Conservation (phyloP, 2,797 vertebrate species). For the Myotis planiceps region DNA sequence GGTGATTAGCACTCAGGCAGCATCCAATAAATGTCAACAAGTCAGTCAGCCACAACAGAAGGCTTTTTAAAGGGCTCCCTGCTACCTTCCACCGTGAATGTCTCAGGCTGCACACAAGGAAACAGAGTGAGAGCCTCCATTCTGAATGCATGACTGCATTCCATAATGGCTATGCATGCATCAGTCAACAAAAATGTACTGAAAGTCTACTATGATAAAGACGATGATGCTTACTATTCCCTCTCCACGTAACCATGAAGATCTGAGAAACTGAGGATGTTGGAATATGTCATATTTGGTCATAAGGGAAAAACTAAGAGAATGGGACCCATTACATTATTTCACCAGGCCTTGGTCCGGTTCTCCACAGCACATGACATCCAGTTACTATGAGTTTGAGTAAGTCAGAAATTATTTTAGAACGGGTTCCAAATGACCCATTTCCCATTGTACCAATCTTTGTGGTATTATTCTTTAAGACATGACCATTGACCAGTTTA, state of each 20-base stretch:
- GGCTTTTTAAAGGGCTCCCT: slow-evolving; percentile 24
- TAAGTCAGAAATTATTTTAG: slow-evolving; percentile 35
- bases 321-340: not conserved
- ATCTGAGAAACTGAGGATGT: not conserved
- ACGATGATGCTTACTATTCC: not conserved
- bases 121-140: not conserved
- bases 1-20: slow-evolving; percentile 72
- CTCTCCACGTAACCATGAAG: not conserved
- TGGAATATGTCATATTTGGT: not conserved
- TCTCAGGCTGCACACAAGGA: not conserved
- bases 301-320: not conserved
- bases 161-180: not conserved
- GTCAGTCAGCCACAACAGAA: slow-evolving; percentile 46
- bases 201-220: not conserved
- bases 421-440: not conserved
- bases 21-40: slow-evolving; percentile 75
- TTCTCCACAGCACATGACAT: not conserved
- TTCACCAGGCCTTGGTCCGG: not conserved
- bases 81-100: not conserved
- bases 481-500: not conserved
- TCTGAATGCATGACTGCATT: not conserved
- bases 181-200: not conserved
- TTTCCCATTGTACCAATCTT: not conserved
- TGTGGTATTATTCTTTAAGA: not conserved
- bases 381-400: not conserved